Conservation (phyloP, 1,140 invertebrate genomes). For the Hirudo medicinalis region DNA sequence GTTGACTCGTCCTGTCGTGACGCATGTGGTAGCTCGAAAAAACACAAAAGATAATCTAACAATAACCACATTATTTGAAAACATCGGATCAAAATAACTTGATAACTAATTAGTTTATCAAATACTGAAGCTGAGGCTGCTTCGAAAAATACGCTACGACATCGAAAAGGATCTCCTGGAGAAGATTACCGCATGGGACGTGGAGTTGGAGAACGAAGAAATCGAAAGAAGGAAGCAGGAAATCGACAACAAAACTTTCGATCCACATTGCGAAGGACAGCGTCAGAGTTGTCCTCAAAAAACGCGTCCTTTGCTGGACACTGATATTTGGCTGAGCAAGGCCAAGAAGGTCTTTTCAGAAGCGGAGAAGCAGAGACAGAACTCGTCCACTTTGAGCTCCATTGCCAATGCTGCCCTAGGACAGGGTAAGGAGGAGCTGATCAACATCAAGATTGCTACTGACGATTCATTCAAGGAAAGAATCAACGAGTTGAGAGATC, state of each 20-base stretch:
- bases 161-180: constrained; percentile 8
- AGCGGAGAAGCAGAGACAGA: constrained; percentile 6
- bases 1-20: no score
- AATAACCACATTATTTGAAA: no score
- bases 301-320: no score
- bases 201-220: background rate
- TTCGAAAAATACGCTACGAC: constrained; percentile 8
- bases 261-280: constrained; percentile 6
- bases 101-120: background rate
- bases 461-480: constrained; percentile 7
- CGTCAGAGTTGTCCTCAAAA: no score
- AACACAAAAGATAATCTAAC: no score
- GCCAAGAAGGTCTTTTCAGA: background rate
- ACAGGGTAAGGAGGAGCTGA: background rate
- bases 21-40: no score
- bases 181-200: background rate
- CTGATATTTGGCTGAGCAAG: background rate
- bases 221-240: background rate
- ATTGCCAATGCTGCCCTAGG: background rate
- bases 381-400: background rate
- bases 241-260: background rate
- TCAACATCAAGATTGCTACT: constrained; percentile 1
- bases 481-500: constrained; percentile 8
- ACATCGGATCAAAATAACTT: background rate
- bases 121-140: background rate